These are phyloP conservation scores for Kuschelorhynchus macadamiae DNA, from an alignment of 2,888 invertebrate genomes.

Conservation along the genomic window DNA sequence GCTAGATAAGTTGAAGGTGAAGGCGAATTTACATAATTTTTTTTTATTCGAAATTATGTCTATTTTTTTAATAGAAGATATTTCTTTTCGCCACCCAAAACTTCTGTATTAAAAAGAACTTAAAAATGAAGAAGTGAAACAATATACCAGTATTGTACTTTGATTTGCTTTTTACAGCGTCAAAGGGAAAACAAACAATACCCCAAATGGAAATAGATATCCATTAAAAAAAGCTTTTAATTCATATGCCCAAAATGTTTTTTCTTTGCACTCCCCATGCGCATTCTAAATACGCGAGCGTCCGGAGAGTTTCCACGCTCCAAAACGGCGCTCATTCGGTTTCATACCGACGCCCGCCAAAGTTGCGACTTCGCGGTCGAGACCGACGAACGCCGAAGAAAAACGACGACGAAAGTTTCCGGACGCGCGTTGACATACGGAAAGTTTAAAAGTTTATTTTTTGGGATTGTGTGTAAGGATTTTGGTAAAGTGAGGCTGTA, in stretches of 20 bases:
- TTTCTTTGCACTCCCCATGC: constrained; percentile 35
- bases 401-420: constrained; percentile 26
- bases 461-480: background rate
- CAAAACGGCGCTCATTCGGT: constrained; percentile 49
- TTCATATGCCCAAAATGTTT: background rate
- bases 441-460: background rate
- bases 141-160: no score
- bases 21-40: no score
- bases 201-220: no score
- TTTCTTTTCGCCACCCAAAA: no score
- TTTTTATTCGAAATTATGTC: no score
- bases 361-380: constrained; percentile 35
- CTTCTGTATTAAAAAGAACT: no score
- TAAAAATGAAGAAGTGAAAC: no score
- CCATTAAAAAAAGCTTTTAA: background rate
- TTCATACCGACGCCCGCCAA: constrained; percentile 43
- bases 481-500: no score
- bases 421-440: constrained; percentile 15
- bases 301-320: constrained; percentile 27
- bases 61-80: no score
- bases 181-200: no score
- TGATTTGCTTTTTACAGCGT: no score
- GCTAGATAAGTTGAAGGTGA: no score
- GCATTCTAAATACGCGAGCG: constrained; percentile 34
- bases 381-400: constrained; percentile 6